phyloP scores from a whole-genome alignment of 2,797 vertebrate species.

The Salarias fasciatus region DNA sequence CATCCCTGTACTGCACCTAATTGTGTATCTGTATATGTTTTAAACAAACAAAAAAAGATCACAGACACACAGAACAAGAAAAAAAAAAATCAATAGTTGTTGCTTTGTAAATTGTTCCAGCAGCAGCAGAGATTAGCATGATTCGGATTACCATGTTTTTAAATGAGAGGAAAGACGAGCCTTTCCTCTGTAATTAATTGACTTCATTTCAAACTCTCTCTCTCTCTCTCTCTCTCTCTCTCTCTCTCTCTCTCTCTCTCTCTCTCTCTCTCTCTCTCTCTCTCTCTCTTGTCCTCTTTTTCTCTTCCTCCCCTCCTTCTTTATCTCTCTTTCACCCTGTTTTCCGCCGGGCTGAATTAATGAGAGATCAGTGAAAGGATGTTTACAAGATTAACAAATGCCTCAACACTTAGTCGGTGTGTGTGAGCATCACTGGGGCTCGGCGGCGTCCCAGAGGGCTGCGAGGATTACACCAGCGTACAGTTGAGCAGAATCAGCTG shows the following conservation, averaged over 20 bases:
- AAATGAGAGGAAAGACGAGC: constrained; percentile 34
- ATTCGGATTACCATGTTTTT: constrained; percentile 45
- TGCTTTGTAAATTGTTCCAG: constrained; percentile 29
- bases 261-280: no score
- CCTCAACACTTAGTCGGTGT: constrained; percentile 60
- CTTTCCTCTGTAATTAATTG: constrained; percentile 50
- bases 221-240: no score
- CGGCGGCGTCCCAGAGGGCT: constrained; percentile 48
- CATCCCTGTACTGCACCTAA: no score
- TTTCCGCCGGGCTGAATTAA: constrained; percentile 72
- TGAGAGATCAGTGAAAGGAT: constrained; percentile 70
- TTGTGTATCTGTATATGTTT: no score
- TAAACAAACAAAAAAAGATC: constrained; percentile 8
- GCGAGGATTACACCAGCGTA: constrained; percentile 42
- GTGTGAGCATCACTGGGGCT: constrained; percentile 40
- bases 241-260: no score
- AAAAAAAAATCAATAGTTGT: no score
- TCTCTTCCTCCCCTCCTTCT: constrained; percentile 1
- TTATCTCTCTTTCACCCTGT: constrained; percentile 20
- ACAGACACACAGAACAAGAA: constrained; percentile 15
- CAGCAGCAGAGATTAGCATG: constrained; percentile 40
- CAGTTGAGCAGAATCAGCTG: constrained; percentile 28
- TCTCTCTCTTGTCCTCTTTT: no score
- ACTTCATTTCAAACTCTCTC: constrained; percentile 49
- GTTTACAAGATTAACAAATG: constrained; percentile 77